Percentiles rank a stretch among this genome's conserved stretches.
phyloP scores from a whole-genome alignment of 2,888 invertebrate species.

The Halictus ligatus region DNA sequence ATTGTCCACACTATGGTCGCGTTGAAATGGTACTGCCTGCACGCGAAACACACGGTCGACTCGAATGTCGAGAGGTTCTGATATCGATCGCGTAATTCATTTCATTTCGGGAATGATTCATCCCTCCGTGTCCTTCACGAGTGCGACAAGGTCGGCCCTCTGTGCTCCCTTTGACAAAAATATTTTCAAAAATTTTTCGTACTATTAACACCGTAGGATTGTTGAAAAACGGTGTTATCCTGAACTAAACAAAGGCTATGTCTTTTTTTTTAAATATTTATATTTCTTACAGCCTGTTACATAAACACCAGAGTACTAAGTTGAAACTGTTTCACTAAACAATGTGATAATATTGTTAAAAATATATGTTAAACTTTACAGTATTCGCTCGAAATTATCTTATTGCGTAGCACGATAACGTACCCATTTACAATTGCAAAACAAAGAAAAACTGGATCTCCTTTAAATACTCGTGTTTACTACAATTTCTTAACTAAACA shows the following conservation, averaged over 20 bases:
- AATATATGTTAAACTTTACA: neutral
- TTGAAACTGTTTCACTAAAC: no score
- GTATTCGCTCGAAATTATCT: neutral
- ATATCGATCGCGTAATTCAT: slow-evolving; percentile 72
- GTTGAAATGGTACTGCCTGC: slow-evolving; percentile 31
- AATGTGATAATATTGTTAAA: no score
- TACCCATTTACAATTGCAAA: neutral
- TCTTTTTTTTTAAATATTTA: neutral
- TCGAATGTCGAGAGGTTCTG: slow-evolving; percentile 34
- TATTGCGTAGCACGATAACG: neutral
- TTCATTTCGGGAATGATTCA: slow-evolving; percentile 75
- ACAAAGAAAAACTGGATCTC: neutral
- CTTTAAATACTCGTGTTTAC: neutral
- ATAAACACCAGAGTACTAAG: neutral
- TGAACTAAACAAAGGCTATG: neutral
- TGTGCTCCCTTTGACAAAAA: neutral
- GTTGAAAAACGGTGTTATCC: neutral
- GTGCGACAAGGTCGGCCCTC: neutral
- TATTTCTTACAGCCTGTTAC: neutral
- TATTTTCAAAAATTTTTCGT: neutral
- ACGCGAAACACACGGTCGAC: slow-evolving; percentile 16
- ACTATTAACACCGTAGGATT: neutral
- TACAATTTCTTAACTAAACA: no score
- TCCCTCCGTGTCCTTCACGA: slow-evolving; percentile 52
- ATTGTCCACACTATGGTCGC: slow-evolving; percentile 7